A percentile compares a stretch with the other conserved stretches of the same genome.
phyloP scores from a whole-genome alignment of 2,888 invertebrate genomes.

The Alentia gelatinosa region DNA sequence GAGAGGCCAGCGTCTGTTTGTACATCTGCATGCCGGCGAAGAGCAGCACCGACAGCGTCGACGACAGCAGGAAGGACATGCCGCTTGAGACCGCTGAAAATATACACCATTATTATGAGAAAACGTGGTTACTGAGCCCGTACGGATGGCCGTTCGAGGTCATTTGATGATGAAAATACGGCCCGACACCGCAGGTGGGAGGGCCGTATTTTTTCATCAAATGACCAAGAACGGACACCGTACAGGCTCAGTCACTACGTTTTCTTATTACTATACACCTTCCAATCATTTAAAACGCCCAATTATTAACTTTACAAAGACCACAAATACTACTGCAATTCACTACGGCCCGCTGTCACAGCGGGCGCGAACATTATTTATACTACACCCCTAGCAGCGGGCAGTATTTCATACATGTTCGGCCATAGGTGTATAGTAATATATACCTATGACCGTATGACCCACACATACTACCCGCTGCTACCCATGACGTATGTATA shows the following conservation, averaged over 20 bases:
- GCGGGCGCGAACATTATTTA: too few species aligned
- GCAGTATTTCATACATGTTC: too few species aligned
- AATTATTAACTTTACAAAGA: too few species aligned
- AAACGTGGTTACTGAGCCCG: background rate
- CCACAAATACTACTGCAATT: background rate
- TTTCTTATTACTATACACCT: too few species aligned
- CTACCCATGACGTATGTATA: too few species aligned
- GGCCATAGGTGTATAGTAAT: too few species aligned
- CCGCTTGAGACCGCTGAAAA: slow-evolving; percentile 79
- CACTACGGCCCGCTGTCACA: too few species aligned
- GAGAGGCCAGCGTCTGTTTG: slow-evolving; percentile 88
- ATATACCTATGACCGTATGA: too few species aligned
- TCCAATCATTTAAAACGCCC: too few species aligned
- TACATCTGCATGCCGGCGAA: slow-evolving; percentile 97
- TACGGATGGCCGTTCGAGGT: background rate
- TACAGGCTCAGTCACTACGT: too few species aligned
- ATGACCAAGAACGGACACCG: background rate
- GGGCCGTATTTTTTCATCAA: background rate
- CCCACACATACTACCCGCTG: too few species aligned
- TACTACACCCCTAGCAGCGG: too few species aligned
- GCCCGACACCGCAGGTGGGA: background rate
- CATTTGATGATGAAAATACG: background rate
- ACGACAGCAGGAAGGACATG: slow-evolving; percentile 84
- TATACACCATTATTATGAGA: background rate
- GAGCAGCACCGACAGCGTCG: slow-evolving; percentile 89